phyloP scores from a whole-genome alignment of 2,113 vertebrate species.

The Antigone vipio region DNA sequence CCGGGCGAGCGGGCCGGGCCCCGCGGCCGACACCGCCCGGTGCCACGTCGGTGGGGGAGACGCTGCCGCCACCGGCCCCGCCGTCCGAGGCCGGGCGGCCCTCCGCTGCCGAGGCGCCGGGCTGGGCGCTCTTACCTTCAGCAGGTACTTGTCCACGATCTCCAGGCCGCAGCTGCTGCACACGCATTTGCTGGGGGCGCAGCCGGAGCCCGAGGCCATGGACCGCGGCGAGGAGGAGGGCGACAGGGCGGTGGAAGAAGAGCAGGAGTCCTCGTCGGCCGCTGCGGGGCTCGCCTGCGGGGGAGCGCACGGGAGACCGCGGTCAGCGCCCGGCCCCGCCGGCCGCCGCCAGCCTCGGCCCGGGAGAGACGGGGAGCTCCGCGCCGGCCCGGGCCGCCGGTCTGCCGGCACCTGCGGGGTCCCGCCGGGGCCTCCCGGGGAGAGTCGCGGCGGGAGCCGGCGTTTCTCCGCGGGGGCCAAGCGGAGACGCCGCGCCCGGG shows the following conservation, averaged over 20 bases:
- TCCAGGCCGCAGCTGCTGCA: slow-evolving; percentile 91
- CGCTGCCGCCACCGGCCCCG: not conserved
- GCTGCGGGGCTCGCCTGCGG: slow-evolving; percentile 79
- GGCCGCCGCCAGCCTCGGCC: not conserved
- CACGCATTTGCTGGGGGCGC: slow-evolving; percentile 76
- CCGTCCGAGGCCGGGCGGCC: too few species aligned
- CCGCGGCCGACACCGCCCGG: too few species aligned
- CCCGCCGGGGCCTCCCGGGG: not conserved
- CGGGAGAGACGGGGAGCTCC: not conserved
- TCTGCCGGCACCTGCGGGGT: not conserved
- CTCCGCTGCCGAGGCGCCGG: too few species aligned
- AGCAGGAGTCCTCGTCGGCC: slow-evolving; percentile 81
- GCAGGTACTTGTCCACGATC: slow-evolving; percentile 95
- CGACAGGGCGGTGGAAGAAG: slow-evolving; percentile 79
- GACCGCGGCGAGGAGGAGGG: slow-evolving; percentile 85
- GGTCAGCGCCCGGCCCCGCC: not conserved
- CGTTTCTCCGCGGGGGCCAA: slow-evolving; percentile 26
- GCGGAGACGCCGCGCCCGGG: too few species aligned
- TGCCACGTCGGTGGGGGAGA: not conserved
- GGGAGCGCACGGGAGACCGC: not conserved
- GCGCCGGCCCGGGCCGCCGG: not conserved
- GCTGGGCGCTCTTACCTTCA: slow-evolving; percentile 82
- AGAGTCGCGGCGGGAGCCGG: not conserved
- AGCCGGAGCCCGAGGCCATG: slow-evolving; percentile 84
- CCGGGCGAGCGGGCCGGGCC: too few species aligned